These are phyloP conservation scores for Alectoris magna DNA, from an alignment of 2,797 vertebrate species.

Conservation along the genomic window DNA sequence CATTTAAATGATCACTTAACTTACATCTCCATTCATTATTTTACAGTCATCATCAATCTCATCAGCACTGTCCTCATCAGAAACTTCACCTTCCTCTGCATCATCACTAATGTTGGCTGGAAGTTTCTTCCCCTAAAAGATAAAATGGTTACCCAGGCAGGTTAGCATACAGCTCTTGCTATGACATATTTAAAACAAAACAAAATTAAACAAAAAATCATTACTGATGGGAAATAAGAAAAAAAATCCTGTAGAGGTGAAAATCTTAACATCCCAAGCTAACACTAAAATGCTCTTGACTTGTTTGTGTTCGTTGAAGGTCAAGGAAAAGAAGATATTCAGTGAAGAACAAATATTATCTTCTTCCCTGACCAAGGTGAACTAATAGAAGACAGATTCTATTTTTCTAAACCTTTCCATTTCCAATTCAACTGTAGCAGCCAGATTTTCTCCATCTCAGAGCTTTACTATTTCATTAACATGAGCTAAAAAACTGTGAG, in stretches of 20 bases:
- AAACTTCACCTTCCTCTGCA: slow-evolving; percentile 96
- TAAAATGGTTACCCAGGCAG: background rate
- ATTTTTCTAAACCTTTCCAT: background rate
- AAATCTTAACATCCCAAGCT: background rate
- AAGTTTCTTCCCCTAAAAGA: slow-evolving; percentile 93
- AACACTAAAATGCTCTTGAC: background rate
- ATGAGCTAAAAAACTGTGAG: background rate
- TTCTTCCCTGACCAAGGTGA: background rate
- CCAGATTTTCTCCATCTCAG: background rate
- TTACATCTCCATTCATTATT: slow-evolving; percentile 95
- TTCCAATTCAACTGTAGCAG: background rate
- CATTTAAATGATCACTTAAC: slow-evolving; percentile 52
- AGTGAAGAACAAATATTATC: background rate
- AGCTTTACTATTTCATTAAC: background rate
- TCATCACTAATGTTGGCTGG: slow-evolving; percentile 92
- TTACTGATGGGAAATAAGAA: background rate
- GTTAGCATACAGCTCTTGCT: background rate
- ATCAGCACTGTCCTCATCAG: slow-evolving; percentile 97
- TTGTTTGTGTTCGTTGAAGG: background rate
- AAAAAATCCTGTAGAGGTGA: background rate
- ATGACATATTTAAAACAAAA: background rate
- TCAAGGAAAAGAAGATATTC: background rate
- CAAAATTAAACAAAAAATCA: background rate
- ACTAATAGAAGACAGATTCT: background rate
- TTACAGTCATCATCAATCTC: slow-evolving; percentile 99